Conservation (phyloP, 1,140 invertebrate genomes). For the Bombus impatiens region DNA sequence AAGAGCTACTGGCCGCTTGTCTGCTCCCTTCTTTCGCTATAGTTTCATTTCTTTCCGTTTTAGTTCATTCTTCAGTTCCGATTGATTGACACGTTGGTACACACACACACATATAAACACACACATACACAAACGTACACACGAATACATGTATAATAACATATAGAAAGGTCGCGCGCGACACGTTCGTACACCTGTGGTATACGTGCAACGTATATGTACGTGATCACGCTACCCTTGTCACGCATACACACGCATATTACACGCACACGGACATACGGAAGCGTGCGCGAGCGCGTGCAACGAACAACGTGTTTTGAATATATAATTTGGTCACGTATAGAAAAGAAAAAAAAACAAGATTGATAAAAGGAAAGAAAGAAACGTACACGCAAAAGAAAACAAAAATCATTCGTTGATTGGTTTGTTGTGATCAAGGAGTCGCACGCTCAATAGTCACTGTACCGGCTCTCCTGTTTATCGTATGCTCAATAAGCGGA, state of each 20-base stretch:
- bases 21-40: constrained; percentile 82
- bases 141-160: not conserved
- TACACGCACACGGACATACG: not conserved
- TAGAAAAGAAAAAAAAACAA: not conserved
- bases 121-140: not conserved
- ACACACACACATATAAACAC: not conserved
- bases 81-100: constrained; percentile 68
- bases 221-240: constrained; percentile 17
- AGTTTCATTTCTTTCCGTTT: constrained; percentile 81
- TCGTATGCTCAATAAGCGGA: constrained; percentile 56
- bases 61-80: constrained; percentile 76
- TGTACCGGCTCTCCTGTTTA: constrained; percentile 30
- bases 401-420: constrained; percentile 34
- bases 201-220: constrained; percentile 30
- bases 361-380: constrained; percentile 1
- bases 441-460: constrained; percentile 45
- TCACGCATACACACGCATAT: constrained; percentile 24
- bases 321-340: constrained; percentile 4
- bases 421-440: constrained; percentile 58
- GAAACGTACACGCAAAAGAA: not conserved
- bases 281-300: constrained; percentile 13
- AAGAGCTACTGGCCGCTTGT: constrained; percentile 80
- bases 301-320: not conserved
- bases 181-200: not conserved
- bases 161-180: constrained; percentile 6